Conservation (phyloP, 2,113 vertebrate species). For the Strigops habroptila region DNA sequence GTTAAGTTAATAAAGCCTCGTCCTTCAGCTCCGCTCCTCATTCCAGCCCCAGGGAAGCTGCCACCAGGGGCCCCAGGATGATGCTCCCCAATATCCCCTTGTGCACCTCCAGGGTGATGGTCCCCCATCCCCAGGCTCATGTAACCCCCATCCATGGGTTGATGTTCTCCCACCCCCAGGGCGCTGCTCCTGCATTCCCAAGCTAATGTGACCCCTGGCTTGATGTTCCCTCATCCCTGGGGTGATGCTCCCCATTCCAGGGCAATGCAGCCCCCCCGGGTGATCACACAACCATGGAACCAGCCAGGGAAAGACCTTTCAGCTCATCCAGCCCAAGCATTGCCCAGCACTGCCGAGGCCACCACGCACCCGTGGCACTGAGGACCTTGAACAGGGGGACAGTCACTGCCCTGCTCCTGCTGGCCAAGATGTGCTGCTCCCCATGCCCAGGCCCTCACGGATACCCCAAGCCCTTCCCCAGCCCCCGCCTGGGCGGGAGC, state of each 20-base stretch:
- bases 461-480: not conserved
- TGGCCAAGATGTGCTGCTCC: too few species aligned
- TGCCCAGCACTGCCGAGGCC: too few species aligned
- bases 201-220: too few species aligned
- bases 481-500: rapidly evolving
- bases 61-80: rapidly evolving
- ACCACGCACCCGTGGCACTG: too few species aligned
- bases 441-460: rapidly evolving
- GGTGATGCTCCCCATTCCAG: not conserved
- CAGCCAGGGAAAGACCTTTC: too few species aligned
- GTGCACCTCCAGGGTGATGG: not conserved
- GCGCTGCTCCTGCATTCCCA: not conserved
- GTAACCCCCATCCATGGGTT: not conserved
- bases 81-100: not conserved
- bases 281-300: not conserved
- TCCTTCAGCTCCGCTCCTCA: not conserved
- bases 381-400: too few species aligned
- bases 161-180: too few species aligned
- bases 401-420: too few species aligned
- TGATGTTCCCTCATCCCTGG: rapidly evolving
- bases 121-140: not conserved
- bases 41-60: not conserved
- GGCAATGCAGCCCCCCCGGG: not conserved
- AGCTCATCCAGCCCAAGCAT: too few species aligned
- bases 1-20: constrained; percentile 42